Evolutionary conservation across 2,888 invertebrate species (phyloP).

Genomic region (Tachina lurida): DNA sequence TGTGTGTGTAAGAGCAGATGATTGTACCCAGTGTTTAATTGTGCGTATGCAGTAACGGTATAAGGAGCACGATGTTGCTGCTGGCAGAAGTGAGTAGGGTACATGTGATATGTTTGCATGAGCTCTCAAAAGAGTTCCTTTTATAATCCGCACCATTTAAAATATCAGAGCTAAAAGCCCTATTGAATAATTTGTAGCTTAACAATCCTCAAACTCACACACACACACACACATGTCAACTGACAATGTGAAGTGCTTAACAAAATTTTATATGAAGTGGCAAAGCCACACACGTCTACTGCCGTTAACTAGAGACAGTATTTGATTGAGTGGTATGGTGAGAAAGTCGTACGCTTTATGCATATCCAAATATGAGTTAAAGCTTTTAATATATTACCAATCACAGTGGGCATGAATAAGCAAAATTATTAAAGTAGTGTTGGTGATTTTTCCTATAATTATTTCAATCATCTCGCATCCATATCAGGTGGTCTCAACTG

Average conservation of each 20-base stretch:
- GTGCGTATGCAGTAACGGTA: neutral
- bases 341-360: neutral
- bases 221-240: neutral
- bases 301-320: neutral
- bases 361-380: neutral
- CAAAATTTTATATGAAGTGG: slow-evolving; percentile 13
- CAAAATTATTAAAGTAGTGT: neutral
- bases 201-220: slow-evolving; percentile 15
- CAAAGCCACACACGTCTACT: slow-evolving; percentile 17
- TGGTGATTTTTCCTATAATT: neutral
- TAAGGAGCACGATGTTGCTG: neutral
- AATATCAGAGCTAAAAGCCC: slow-evolving; percentile 66
- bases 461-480: too few relatives aligned
- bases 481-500: too few relatives aligned
- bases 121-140: slow-evolving; percentile 41
- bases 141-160: slow-evolving; percentile 61
- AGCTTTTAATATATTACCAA: neutral
- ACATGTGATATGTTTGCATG: slow-evolving; percentile 44
- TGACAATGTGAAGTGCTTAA: slow-evolving; percentile 18
- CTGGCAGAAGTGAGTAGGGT: slow-evolving; percentile 26
- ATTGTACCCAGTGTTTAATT: neutral
- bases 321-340: slow-evolving; percentile 6
- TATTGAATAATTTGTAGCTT: slow-evolving; percentile 64
- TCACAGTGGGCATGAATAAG: slow-evolving; percentile 1
- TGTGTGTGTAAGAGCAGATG: neutral